Evolutionary conservation across 2,888 invertebrate genomes (phyloP).

Genomic region (Drosophila putrida): DNA sequence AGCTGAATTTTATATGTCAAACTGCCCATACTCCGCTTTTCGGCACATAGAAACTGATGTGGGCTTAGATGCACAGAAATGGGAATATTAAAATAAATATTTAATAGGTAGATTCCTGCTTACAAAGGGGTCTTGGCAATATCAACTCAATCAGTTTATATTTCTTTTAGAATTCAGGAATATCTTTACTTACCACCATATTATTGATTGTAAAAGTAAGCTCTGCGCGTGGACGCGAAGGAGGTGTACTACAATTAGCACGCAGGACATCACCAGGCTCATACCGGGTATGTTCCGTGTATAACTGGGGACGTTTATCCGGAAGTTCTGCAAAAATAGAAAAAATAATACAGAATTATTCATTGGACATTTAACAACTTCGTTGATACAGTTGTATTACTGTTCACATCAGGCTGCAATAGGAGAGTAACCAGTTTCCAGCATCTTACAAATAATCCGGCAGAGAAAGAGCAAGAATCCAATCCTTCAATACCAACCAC

Average conservation of each 20-base stretch:
- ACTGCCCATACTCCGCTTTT: no score
- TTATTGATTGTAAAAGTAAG: conserved; percentile 92
- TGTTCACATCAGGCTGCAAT: conserved; percentile 7
- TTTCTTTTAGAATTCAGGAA: not conserved
- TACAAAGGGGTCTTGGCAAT: no score
- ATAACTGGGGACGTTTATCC: conserved; percentile 88
- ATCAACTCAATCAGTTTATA: no score
- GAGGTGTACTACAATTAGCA: conserved; percentile 93
- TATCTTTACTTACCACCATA: conserved; percentile 87
- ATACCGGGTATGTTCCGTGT: conserved; percentile 91
- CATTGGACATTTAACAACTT: not conserved
- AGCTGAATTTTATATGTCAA: no score
- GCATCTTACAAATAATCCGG: conserved; percentile 29
- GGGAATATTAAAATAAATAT: no score
- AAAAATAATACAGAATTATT: not conserved
- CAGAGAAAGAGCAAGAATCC: not conserved
- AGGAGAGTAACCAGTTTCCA: not conserved
- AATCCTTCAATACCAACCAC: conserved; percentile 40
- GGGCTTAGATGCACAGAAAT: no score
- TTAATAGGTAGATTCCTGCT: no score
- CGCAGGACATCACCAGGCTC: conserved; percentile 90
- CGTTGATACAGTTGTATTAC: conserved; percentile 10
- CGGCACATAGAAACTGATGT: not conserved
- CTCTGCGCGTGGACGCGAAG: conserved; percentile 91
- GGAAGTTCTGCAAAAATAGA: conserved; percentile 88